Evolutionary conservation across 2,113 vertebrate species (phyloP).

Genomic region (Tetrax tetrax): DNA sequence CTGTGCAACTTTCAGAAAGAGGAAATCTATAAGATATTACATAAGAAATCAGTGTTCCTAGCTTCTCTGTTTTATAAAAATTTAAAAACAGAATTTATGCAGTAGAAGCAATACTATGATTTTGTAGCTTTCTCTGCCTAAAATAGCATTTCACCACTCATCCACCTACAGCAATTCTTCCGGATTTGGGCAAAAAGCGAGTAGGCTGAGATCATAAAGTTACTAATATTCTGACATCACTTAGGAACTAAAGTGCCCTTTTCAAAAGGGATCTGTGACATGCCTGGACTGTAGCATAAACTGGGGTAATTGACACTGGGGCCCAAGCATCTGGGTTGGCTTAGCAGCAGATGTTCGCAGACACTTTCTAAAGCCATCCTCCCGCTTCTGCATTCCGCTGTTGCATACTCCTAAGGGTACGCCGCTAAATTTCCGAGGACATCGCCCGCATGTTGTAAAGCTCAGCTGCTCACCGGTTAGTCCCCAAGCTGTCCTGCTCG

Average conservation of each 20-base stretch:
- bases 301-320: slow-evolving; percentile 17
- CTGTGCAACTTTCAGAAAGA: background rate
- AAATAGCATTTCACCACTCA: background rate
- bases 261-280: background rate
- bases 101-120: background rate
- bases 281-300: background rate
- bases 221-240: background rate
- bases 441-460: background rate
- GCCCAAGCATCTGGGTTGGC: slow-evolving; percentile 38
- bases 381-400: background rate
- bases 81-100: background rate
- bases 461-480: background rate
- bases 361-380: background rate
- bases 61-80: background rate
- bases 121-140: background rate
- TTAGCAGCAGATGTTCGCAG: slow-evolving; percentile 39
- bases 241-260: background rate
- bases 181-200: slow-evolving; percentile 12
- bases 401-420: background rate
- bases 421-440: slow-evolving; percentile 1
- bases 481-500: background rate
- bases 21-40: background rate
- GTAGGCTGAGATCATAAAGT: slow-evolving; percentile 17
- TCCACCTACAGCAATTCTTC: background rate
- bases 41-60: background rate